Percentiles rank a stretch among this genome's conserved stretches.
phyloP scores from a whole-genome alignment of 2,888 invertebrate species.

The Oligia strigilis region DNA sequence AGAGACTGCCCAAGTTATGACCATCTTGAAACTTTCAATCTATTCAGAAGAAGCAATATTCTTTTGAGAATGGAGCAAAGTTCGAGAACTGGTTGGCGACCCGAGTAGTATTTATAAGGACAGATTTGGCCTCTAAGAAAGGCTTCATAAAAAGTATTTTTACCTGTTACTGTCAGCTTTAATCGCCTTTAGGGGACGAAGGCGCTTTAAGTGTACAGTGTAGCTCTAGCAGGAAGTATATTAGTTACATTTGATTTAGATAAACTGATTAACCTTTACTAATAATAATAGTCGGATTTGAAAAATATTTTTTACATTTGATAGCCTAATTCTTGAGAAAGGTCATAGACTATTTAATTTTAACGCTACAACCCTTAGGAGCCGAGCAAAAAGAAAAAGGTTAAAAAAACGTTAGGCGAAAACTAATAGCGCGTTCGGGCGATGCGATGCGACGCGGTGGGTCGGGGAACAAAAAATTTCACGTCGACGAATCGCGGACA shows the following conservation, averaged over 20 bases:
- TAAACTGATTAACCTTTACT: not conserved
- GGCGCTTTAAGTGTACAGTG: not conserved
- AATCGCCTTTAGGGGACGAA: not conserved
- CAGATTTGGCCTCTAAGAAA: not conserved
- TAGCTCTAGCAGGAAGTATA: not conserved
- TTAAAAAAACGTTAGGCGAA: no score
- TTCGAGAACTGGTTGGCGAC: slow-evolving; percentile 21
- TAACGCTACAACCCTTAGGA: no score
- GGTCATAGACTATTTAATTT: no score
- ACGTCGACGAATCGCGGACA: no score
- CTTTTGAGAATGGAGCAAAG: slow-evolving; percentile 30
- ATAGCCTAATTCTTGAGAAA: no score
- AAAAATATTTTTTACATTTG: no score
- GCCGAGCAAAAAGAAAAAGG: no score
- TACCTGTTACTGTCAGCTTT: not conserved
- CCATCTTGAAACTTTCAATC: slow-evolving; percentile 52
- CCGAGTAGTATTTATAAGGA: not conserved
- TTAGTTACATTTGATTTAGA: not conserved
- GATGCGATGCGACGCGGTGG: no score
- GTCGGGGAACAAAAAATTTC: no score
- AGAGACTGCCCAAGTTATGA: slow-evolving; percentile 39
- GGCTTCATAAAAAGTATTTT: not conserved
- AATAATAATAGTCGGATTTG: no score
- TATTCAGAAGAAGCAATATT: slow-evolving; percentile 42
- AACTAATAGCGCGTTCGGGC: no score